Percentiles rank a stretch among this genome's conserved stretches.
Evolutionary conservation across 2,113 vertebrate genomes (phyloP).

Genomic region (Hipposideros armiger): DNA sequence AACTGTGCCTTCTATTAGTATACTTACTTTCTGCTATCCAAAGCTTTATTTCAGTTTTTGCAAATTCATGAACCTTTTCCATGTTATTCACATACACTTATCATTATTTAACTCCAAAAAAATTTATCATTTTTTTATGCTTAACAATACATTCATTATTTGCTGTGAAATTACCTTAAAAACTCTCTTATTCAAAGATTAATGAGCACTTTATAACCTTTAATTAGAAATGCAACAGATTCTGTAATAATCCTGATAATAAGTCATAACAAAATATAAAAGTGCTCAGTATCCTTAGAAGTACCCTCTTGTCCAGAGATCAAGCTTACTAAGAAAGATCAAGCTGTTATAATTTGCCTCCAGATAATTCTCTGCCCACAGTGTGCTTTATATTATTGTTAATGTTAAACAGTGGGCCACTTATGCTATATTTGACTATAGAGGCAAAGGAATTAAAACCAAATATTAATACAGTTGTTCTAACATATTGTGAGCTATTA

Average conservation of each 20-base stretch:
- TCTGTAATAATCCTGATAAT: background rate
- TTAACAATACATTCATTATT: background rate
- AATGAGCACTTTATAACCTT: slow-evolving; percentile 33
- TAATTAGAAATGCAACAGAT: background rate
- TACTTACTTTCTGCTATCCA: background rate
- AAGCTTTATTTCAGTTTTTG: slow-evolving; percentile 19
- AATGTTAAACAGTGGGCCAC: background rate
- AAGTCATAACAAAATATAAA: slow-evolving; percentile 46
- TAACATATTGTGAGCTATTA: slow-evolving; percentile 12
- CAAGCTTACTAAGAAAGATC: background rate
- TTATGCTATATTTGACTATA: background rate
- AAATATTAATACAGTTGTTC: slow-evolving; percentile 28
- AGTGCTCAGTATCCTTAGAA: background rate
- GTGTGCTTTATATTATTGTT: background rate
- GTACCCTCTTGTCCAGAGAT: background rate
- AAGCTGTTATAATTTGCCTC: background rate
- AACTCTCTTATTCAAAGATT: slow-evolving; percentile 32
- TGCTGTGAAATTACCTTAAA: slow-evolving; percentile 31
- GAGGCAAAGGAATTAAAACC: background rate
- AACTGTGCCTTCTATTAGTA: background rate
- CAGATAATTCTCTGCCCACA: background rate
- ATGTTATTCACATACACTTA: background rate
- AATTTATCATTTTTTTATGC: background rate
- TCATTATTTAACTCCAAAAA: background rate
- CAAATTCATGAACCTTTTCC: background rate